Percentiles rank a stretch among this genome's conserved stretches.
Evolutionary conservation across 2,888 invertebrate genomes (phyloP).

Genomic region (Drosophila merina): DNA sequence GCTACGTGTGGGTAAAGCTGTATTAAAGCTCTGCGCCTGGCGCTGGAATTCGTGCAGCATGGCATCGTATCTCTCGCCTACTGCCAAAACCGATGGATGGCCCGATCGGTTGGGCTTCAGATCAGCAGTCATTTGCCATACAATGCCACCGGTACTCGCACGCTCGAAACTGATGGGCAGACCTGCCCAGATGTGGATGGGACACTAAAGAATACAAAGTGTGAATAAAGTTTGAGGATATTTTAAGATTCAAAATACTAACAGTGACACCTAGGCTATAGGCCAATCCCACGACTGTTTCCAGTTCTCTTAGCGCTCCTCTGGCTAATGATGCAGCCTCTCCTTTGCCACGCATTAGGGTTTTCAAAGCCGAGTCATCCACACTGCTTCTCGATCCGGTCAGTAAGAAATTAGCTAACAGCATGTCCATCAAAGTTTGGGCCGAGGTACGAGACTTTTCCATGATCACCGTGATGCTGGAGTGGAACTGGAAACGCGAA

Average conservation of each 20-base stretch:
- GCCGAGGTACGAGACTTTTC: conserved; percentile 83
- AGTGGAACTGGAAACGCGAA: conserved; percentile 89
- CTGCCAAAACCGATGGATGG: conserved; percentile 90
- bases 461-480: conserved; percentile 88
- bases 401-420: conserved; percentile 79
- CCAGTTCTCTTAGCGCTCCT: conserved; percentile 90
- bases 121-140: conserved; percentile 86
- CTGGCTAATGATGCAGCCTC: conserved; percentile 88
- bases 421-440: conserved; percentile 79
- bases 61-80: conserved; percentile 95
- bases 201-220: conserved; percentile 84
- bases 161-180: conserved; percentile 85
- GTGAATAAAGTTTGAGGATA: not conserved
- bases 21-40: conserved; percentile 82
- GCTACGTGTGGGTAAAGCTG: conserved; percentile 74
- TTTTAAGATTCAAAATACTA: conserved; percentile 59
- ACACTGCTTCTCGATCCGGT: conserved; percentile 79
- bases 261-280: conserved; percentile 91
- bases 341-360: conserved; percentile 88
- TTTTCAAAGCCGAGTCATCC: conserved; percentile 82
- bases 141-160: conserved; percentile 85
- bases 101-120: conserved; percentile 81
- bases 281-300: conserved; percentile 89
- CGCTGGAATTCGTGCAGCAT: conserved; percentile 89
- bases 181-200: conserved; percentile 84